Conservation (phyloP, 53 echinoderm and acorn worm species). For the Temnopleurus reevesii region DNA sequence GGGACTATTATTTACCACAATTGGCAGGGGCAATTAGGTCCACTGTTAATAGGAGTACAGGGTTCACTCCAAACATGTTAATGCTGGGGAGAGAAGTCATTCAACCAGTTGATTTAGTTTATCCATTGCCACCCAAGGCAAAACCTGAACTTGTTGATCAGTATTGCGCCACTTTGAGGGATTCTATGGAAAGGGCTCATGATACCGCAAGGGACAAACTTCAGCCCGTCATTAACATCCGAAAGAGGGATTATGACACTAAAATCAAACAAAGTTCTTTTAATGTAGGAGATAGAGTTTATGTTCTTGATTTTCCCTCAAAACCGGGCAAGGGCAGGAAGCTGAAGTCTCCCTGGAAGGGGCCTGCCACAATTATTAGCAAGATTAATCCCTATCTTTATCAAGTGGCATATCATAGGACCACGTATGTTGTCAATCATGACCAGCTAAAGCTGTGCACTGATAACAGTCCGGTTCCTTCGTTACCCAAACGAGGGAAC, state of each 20-base stretch:
- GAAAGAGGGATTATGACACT: constrained; percentile 36
- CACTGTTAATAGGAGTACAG: constrained; percentile 59
- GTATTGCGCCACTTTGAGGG: not conserved
- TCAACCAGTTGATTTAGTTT: constrained; percentile 44
- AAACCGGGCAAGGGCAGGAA: constrained; percentile 65
- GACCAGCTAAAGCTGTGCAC: constrained; percentile 39
- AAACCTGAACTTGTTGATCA: not conserved
- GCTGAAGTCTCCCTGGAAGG: constrained; percentile 58
- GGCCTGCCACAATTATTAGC: constrained; percentile 24
- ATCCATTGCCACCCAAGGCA: not conserved
- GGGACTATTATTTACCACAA: too few relatives aligned
- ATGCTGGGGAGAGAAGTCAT: constrained; percentile 64
- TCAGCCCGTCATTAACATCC: not conserved
- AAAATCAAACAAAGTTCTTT: not conserved
- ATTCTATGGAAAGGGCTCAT: not conserved
- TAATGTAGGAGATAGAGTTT: constrained; percentile 38
- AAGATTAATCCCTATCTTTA: constrained; percentile 54
- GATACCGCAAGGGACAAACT: not conserved
- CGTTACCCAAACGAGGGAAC: not conserved
- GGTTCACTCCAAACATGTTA: constrained; percentile 63
- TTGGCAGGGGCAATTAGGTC: constrained; percentile 56
- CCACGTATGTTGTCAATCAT: constrained; percentile 52
- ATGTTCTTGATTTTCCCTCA: constrained; percentile 12
- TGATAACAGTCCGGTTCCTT: constrained; percentile 5
- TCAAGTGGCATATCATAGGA: constrained; percentile 14